Evolutionary conservation across 2,113 vertebrate genomes (phyloP).

Genomic region (Nipponia nippon): DNA sequence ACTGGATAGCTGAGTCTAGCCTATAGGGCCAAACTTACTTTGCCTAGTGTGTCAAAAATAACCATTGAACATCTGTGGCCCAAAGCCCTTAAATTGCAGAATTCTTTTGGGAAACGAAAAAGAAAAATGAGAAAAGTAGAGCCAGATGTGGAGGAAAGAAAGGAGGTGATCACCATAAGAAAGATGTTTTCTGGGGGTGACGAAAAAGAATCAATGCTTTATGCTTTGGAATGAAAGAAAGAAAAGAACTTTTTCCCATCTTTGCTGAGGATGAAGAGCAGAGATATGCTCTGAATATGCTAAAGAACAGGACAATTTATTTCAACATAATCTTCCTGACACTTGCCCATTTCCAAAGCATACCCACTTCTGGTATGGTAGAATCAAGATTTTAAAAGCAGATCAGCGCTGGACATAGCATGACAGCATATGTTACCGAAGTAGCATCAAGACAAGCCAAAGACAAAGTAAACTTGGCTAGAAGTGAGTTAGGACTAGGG

Average conservation of each 20-base stretch:
- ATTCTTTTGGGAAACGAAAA: background rate
- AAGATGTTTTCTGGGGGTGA: background rate
- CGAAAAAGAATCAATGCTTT: background rate
- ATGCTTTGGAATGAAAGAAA: background rate
- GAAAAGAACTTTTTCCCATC: background rate
- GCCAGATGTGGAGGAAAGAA: background rate
- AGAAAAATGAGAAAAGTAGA: background rate
- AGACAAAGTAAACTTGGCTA: background rate
- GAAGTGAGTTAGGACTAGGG: background rate
- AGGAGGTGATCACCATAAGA: background rate
- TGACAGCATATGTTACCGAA: background rate
- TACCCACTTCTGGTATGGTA: background rate
- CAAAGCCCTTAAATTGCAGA: background rate
- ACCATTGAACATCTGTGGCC: background rate
- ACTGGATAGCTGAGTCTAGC: background rate
- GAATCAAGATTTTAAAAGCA: background rate
- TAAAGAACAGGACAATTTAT: background rate
- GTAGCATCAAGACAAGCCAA: background rate
- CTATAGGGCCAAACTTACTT: background rate
- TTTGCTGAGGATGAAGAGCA: background rate
- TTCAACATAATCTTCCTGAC: background rate
- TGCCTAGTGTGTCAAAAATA: background rate
- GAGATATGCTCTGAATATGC: background rate
- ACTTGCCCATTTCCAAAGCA: background rate
- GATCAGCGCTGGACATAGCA: background rate